These are phyloP conservation scores for Ursus arctos DNA, from an alignment of 2,113 vertebrate genomes.

Conservation along the genomic window DNA sequence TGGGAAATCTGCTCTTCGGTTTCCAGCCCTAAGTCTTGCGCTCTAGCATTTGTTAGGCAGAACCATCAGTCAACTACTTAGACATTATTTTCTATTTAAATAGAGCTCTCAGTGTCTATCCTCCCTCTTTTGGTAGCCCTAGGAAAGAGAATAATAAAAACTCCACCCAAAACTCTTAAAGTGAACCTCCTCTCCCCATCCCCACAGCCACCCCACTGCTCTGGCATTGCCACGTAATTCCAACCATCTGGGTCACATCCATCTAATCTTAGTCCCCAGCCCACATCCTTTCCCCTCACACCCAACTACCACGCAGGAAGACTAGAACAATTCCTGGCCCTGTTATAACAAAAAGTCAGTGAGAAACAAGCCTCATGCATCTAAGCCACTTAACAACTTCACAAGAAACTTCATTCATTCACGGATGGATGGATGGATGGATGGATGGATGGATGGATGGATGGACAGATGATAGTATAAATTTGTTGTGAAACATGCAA, in stretches of 20 bases:
- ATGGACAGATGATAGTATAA: neutral
- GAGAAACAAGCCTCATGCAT: neutral
- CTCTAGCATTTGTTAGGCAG: neutral
- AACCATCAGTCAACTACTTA: neutral
- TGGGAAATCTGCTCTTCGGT: neutral
- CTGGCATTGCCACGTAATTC: neutral
- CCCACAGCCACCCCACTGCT: neutral
- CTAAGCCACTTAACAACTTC: neutral
- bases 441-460: neutral
- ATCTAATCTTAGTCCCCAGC: neutral
- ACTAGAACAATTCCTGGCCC: neutral
- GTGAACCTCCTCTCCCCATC: neutral
- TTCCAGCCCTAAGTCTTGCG: neutral
- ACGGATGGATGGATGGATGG: neutral
- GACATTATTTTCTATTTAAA: neutral
- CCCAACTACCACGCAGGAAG: neutral
- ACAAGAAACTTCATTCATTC: neutral
- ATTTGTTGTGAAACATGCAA: neutral
- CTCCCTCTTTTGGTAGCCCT: neutral
- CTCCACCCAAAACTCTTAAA: neutral
- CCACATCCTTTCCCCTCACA: neutral
- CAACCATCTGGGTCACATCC: neutral
- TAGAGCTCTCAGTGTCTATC: neutral
- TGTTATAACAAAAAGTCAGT: neutral
- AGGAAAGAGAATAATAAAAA: neutral